Conservation (phyloP, 1,140 invertebrate genomes). For the Drosophila azteca region DNA sequence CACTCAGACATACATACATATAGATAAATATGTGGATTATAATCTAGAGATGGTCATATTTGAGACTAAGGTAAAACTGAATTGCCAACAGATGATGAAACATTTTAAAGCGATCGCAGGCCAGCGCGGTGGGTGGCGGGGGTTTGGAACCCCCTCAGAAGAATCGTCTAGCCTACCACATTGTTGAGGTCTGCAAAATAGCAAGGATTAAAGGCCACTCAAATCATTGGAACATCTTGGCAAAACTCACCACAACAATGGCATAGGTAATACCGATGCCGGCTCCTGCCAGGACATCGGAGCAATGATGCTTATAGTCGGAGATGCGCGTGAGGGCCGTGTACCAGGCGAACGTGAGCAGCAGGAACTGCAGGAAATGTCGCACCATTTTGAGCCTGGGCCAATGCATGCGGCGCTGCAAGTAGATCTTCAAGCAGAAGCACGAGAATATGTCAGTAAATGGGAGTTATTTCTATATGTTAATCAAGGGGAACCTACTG, state of each 20-base stretch:
- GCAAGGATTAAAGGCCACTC: not conserved
- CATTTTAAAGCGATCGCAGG: constrained; percentile 48
- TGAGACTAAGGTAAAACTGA: constrained; percentile 47
- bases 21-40: constrained; percentile 37
- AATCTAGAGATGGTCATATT: constrained; percentile 22
- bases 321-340: constrained; percentile 94
- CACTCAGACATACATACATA: constrained; percentile 14
- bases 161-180: constrained; percentile 43
- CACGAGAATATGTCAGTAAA: too few species aligned
- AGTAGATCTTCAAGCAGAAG: constrained; percentile 88
- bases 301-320: constrained; percentile 98
- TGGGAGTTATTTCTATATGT: too few species aligned
- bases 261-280: constrained; percentile 85
- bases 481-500: constrained; percentile 86
- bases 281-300: constrained; percentile 86
- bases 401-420: constrained; percentile 91
- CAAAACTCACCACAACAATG: constrained; percentile 85
- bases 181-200: constrained; percentile 51
- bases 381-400: constrained; percentile 88
- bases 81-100: constrained; percentile 30
- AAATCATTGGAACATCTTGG: not conserved
- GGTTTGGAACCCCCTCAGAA: constrained; percentile 29
- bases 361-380: constrained; percentile 89
- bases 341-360: constrained; percentile 90
- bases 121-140: constrained; percentile 11